Base-by-base conservation (phyloP, 1,140 invertebrate genomes). In the Drosophila ananassae region DNA sequence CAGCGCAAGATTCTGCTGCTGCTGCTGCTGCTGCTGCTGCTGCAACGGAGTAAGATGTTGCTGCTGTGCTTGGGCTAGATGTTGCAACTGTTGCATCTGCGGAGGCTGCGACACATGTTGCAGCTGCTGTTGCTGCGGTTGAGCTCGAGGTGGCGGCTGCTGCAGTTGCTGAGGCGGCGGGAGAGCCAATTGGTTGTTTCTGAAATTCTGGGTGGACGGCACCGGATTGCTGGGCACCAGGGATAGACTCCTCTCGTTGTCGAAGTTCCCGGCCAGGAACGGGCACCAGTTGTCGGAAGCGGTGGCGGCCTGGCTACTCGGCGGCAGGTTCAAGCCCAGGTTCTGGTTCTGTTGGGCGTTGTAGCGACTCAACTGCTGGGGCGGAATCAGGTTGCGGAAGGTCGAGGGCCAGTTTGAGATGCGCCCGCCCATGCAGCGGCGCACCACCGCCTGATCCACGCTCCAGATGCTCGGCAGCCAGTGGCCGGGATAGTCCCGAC, bases 1-100 rank as follows among this genome's bases (percentile, higher is more conserved):
- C 41, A 2, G 13, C 2, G 37, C 3, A 2, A 39, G 2, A 24
- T 13, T 50, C n/a, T 32, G 2, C 50, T 2, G 5, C 21, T 13
- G 54, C n/a, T 32, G 2, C 50, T 2, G 5, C 21, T 46, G 50
- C 48, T 32, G 8, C 50, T 52, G 50, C 3, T 21, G 8, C 28
- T 32, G 2, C 32, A 3, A 58, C 1, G 5, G 25, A 28, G 6
- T 28, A 28, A 28, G 3, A 6, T 46, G 30, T 4, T 67, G 50
- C 17, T 67, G 56, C 9, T 68, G 52, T 10, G 28, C 9, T 8
- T 60, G 69, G 7, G 55, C 13, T 9, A 46, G 51, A 9, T 17
- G 63, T 13, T 56, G 56, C 9, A 44, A 34, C 22, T 55, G 21
- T 12, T 41, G 55, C 2, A 2, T 12, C 2, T 13, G 60, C 5